Conservation (phyloP, 2,888 invertebrate species). For the Tachina grossa region DNA sequence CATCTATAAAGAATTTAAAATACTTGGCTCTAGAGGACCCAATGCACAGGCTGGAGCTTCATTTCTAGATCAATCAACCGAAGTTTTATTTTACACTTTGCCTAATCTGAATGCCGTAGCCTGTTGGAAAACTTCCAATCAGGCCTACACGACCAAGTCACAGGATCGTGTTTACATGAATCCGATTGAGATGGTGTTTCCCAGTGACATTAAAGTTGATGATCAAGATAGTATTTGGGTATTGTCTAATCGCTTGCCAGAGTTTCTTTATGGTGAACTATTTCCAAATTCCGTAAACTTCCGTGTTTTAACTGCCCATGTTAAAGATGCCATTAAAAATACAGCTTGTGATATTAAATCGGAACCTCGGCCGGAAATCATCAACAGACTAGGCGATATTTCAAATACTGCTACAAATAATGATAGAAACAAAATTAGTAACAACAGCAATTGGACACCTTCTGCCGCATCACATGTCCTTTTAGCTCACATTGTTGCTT, state of each 20-base stretch:
- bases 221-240: constrained; percentile 89
- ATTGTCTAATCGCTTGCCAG: constrained; percentile 88
- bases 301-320: constrained; percentile 87
- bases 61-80: constrained; percentile 88
- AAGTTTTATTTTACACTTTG: constrained; percentile 89
- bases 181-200: constrained; percentile 88
- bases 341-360: constrained; percentile 88
- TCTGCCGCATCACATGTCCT: constrained; percentile 21
- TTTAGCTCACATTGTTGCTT: background rate
- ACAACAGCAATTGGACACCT: constrained; percentile 30
- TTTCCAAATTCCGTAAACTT: constrained; percentile 87
- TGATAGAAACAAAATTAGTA: constrained; percentile 24
- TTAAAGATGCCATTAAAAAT: constrained; percentile 87
- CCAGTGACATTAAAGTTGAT: constrained; percentile 91
- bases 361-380: constrained; percentile 84
- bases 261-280: constrained; percentile 87
- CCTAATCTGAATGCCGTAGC: constrained; percentile 90
- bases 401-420: constrained; percentile 81
- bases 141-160: constrained; percentile 87
- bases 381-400: constrained; percentile 84
- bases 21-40: constrained; percentile 87
- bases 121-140: constrained; percentile 89
- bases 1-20: constrained; percentile 87
- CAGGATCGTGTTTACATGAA: constrained; percentile 89
- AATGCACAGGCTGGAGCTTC: constrained; percentile 90